phyloP scores from a whole-genome alignment of 92 coral and sea anemone genomes.

The Palythoa caribaeorum region DNA sequence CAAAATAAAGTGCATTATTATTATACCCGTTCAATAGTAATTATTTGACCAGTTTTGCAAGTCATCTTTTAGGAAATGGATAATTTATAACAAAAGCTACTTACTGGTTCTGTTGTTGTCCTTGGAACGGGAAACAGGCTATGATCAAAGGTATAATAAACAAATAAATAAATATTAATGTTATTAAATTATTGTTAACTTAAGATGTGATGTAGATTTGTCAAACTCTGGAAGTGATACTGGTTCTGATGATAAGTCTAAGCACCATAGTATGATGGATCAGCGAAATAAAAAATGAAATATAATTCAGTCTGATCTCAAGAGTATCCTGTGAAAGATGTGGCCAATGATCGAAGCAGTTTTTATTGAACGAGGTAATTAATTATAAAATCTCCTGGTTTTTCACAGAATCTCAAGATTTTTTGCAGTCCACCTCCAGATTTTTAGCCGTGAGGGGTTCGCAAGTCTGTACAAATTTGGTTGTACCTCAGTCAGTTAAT shows the following conservation, averaged over 20 bases:
- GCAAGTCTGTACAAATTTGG: no score
- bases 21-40: no score
- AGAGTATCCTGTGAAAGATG: neutral
- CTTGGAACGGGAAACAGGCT: slow-evolving; percentile 26
- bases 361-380: slow-evolving; percentile 15
- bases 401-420: no score
- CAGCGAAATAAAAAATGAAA: neutral
- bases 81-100: neutral
- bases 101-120: slow-evolving; percentile 29
- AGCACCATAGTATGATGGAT: neutral
- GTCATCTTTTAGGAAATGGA: neutral
- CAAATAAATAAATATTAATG: no score
- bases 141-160: neutral
- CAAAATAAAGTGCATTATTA: no score
- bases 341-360: slow-evolving; percentile 3
- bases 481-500: no score
- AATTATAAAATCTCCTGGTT: no score
- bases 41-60: neutral
- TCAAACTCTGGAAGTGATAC: neutral
- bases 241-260: neutral
- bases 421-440: no score
- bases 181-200: no score
- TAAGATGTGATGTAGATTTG: neutral
- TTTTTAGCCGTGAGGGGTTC: no score
- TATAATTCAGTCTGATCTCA: neutral